Evolutionary conservation across 1,140 invertebrate species (phyloP), one percentile per base, ranked within the genome.

Genomic region (Temnothorax longispinosus): DNA sequence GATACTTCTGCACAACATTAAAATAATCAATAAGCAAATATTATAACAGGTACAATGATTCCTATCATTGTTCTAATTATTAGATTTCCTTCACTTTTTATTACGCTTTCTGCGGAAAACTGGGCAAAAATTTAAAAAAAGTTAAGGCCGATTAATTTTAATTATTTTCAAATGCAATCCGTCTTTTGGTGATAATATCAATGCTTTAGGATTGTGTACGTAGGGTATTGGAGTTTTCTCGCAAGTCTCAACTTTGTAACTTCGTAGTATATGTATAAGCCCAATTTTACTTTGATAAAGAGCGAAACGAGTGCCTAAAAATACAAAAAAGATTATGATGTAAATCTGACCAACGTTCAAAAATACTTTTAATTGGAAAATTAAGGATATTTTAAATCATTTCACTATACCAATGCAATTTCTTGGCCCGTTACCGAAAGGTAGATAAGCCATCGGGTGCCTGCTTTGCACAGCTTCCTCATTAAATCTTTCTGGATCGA

Each of bases 381-480:
- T 3, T 13, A 38, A 21, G 11, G 27, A 32, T 50, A 81, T 47
- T 58, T 18, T 71, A 10, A 58, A 67, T 80, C 8, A 18, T 74
- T 91, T 94, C 0, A 41, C 35, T 69, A 0, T 95, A 96, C 97
- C 97, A 84, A 97, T 97, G 92, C 97, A 98, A 94, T 97, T 97
- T 60, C 97, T 96, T 0, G 96, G 96, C 0, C 97, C 97, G 58
- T 96, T 96, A 0, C 97, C 97, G 91, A 98, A 98, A 3, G 97
- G 96, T 56, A 98, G 91, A 91, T 96, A 98, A 3, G 95, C 72
- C 91, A 96, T 96, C 1, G 84, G 44, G 13, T 87, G 50, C 8
- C 76, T 81, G 71, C 96, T 94, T 18, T 93, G 92, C 44, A 93
- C 93, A 4, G 94, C 90, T 60, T 95, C 94, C 58, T 96, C 95